phyloP scores from a whole-genome alignment of 2,797 vertebrate species.

The Urosaurus nigricauda region DNA sequence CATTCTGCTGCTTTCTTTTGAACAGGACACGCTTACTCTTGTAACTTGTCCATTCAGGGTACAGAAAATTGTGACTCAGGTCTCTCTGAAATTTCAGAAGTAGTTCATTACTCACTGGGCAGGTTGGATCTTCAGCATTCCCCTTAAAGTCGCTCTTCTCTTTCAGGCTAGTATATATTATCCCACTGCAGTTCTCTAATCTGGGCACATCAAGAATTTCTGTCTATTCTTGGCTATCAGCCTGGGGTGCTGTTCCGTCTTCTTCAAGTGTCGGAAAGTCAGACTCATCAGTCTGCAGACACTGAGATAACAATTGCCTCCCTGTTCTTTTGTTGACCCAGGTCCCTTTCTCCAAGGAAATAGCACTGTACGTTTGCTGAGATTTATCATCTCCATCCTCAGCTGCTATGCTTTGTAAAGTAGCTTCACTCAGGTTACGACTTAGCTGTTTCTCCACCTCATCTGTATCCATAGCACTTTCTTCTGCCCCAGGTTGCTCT shows the following conservation, averaged over 20 bases:
- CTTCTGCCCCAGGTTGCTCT: neutral
- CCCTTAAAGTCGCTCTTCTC: neutral
- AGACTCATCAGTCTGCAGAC: neutral
- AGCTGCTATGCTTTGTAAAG: neutral
- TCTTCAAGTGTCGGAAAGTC: neutral
- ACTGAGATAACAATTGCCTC: neutral
- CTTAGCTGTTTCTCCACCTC: neutral
- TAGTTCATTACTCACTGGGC: neutral
- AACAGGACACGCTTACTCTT: neutral
- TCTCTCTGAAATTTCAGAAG: neutral
- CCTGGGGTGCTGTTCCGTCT: neutral
- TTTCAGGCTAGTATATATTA: neutral
- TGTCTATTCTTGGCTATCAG: neutral
- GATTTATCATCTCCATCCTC: neutral
- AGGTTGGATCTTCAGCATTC: neutral
- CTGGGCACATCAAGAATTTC: neutral
- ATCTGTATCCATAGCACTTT: neutral
- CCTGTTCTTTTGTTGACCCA: conserved; percentile 43
- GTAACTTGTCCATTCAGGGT: too few relatives aligned
- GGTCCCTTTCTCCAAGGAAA: conserved; percentile 22
- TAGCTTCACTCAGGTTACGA: neutral
- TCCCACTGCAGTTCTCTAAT: neutral
- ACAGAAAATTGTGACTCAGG: neutral
- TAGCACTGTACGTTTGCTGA: neutral
- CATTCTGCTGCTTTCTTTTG: neutral